Base-by-base conservation (phyloP, 2,797 vertebrate genomes). In the Anguilla obscura region DNA sequence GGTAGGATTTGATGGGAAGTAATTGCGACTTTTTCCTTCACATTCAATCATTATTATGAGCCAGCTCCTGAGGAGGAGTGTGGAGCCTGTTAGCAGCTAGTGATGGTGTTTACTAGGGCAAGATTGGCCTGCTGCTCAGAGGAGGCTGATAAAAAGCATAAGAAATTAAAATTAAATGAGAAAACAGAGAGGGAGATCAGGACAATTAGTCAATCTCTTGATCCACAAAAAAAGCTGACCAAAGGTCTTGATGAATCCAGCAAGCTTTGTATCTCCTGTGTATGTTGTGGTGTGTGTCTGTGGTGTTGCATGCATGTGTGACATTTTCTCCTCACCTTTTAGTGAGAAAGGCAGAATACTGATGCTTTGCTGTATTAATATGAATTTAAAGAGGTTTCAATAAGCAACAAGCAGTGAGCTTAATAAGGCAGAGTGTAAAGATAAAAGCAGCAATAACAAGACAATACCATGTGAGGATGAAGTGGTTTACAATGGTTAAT, bases 11-110 rank as follows among this genome's bases (percentile, higher is more conserved):
- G 8, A 63, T 84, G 63, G 80, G 71, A 85, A 71, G 58, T 74
- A 82, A 91, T 84, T 83, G 54, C 48, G 56, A 30, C 74, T 74
- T 2, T 79, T 85, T 79, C 40, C 27, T 50, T 58, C 30, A 18
- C 80, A 69, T 76, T 33, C 71, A 79, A 86, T 79, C 52, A 87
- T 86, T 80, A 63, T 80, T 80, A 80, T 48, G 76, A 80, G 45
- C 24, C 2, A 21, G 24, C 21, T 48, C 21, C 36, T 18, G 36
- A 80, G 16, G 36, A 6, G 21, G 45, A 82, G 79, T 9, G 45
- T 14, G 5, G 40, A 50, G 21, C 40, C 79, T 9, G 45, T 82
- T 82, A n/a, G 45, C 8, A 12, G 79, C 40, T 50, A 18, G n/a
- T 58, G n/a, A 56, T 58, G 21, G 21, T 3, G 21, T 79, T 85